Evolutionary conservation across 64 coral and sea anemone species (phyloP).

Genomic region (Acropora yongei): DNA sequence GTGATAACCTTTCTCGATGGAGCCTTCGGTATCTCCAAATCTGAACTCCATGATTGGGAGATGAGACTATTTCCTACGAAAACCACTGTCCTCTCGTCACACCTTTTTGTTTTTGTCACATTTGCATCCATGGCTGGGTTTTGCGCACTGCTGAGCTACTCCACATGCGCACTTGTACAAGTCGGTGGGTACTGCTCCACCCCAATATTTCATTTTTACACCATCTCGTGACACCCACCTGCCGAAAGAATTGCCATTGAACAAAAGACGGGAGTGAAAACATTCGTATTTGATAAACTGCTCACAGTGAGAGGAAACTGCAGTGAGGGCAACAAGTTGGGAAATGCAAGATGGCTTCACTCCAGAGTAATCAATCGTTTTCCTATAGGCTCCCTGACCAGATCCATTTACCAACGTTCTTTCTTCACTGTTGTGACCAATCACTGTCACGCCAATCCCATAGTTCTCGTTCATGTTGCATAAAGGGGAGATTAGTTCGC

Average conservation of each 20-base stretch:
- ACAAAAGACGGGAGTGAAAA: not conserved
- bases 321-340: constrained; percentile 23
- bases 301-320: constrained; percentile 34
- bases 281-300: constrained; percentile 60
- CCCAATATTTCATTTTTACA: constrained; percentile 5
- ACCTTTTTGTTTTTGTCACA: not conserved
- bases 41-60: not conserved
- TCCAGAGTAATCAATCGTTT: constrained; percentile 16
- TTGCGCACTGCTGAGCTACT: not conserved
- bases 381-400: not conserved
- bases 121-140: constrained; percentile 6
- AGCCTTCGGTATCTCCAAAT: not conserved
- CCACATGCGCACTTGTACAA: constrained; percentile 19
- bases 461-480: constrained; percentile 60
- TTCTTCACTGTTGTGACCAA: constrained; percentile 33
- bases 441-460: constrained; percentile 49
- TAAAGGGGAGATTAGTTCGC: not conserved
- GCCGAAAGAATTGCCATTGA: not conserved
- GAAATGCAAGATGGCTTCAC: not conserved
- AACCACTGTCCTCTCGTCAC: constrained; percentile 17
- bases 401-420: constrained; percentile 10
- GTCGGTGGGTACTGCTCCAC: constrained; percentile 2
- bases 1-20: not conserved
- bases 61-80: not conserved
- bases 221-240: constrained; percentile 33